These are phyloP conservation scores for Calameuta pallipes DNA, from an alignment of 2,888 invertebrate genomes.

Conservation along the genomic window DNA sequence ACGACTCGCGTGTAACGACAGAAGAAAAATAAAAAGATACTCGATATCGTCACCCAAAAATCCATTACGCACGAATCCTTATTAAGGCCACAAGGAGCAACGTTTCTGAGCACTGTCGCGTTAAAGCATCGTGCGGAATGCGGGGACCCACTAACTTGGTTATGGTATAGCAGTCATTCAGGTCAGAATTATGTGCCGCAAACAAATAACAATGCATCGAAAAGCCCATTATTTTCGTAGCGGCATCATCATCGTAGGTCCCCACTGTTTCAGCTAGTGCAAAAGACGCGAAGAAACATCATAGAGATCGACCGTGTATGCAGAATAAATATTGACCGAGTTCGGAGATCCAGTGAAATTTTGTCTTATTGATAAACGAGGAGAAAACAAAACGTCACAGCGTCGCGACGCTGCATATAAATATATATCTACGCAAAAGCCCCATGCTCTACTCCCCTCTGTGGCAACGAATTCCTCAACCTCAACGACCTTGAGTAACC, in stretches of 20 bases:
- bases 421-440: not conserved
- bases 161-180: slow-evolving; percentile 14
- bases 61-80: not conserved
- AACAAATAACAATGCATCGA: slow-evolving; percentile 9
- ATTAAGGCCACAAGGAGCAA: not conserved
- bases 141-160: slow-evolving; percentile 21
- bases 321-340: not conserved
- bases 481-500: not conserved
- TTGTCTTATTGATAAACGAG: not conserved
- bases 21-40: not conserved
- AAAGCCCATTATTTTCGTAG: not conserved
- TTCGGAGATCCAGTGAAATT: not conserved
- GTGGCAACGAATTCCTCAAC: not conserved
- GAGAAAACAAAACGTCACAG: not conserved
- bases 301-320: no score
- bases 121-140: slow-evolving; percentile 10
- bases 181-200: slow-evolving; percentile 17
- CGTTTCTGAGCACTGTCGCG: not conserved
- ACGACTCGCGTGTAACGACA: not conserved
- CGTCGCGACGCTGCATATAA: not conserved
- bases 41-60: not conserved
- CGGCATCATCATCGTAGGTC: not conserved
- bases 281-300: not conserved
- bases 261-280: not conserved
- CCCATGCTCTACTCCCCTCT: not conserved